Conservation (phyloP, 2,113 vertebrate genomes). For the Blennius ocellaris region DNA sequence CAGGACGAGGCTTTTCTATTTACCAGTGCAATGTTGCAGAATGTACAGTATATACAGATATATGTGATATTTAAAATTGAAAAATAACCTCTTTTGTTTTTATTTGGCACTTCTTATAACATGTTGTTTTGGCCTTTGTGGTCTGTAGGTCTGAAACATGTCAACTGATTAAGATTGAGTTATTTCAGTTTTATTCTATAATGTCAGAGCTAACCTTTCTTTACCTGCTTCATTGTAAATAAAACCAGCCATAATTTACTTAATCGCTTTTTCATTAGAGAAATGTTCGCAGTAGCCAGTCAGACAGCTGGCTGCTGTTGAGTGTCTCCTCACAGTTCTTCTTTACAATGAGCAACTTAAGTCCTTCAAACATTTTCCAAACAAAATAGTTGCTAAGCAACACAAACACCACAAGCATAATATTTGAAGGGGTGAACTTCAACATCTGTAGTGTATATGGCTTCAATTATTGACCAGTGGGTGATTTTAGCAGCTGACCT, state of each 20-base stretch:
- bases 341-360: slow-evolving; percentile 33
- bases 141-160: not conserved
- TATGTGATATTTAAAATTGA: no score
- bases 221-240: slow-evolving; percentile 16
- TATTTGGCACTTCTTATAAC: not conserved
- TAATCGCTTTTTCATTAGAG: slow-evolving; percentile 15
- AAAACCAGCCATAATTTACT: slow-evolving; percentile 9
- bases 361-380: slow-evolving; percentile 24
- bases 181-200: not conserved
- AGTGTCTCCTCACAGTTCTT: slow-evolving; percentile 33
- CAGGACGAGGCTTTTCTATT: no score
- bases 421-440: not conserved
- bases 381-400: slow-evolving; percentile 48
- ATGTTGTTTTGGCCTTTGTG: not conserved
- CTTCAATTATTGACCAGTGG: no score
- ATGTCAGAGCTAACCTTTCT: not conserved
- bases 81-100: not conserved
- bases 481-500: no score
- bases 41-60: no score
- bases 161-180: not conserved
- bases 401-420: slow-evolving; percentile 3
- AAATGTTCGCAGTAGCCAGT: slow-evolving; percentile 15
- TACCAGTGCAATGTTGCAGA: no score
- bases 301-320: slow-evolving; percentile 24
- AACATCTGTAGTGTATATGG: no score